Evolutionary conservation across 35 echinoderm and acorn worm species (phyloP).

Genomic region (Ophioderma brevispina): DNA sequence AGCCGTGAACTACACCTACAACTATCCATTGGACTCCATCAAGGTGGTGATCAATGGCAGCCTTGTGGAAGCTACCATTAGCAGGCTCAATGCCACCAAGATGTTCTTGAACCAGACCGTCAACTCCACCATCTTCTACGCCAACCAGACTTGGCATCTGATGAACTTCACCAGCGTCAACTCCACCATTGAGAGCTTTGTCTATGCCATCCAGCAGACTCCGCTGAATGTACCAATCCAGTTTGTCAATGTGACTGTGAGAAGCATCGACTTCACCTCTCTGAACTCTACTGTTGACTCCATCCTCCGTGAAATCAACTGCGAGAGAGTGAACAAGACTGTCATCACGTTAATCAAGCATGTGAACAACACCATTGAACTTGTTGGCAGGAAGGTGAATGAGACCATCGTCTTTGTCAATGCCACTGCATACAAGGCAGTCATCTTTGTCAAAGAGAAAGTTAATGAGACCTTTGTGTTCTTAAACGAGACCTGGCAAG

Average conservation of each 20-base stretch:
- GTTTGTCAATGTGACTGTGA: background rate
- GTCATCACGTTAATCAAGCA: background rate
- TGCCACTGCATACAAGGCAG: background rate
- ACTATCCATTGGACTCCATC: conserved; percentile 58
- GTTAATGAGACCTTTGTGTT: background rate
- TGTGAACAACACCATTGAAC: background rate
- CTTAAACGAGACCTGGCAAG: background rate
- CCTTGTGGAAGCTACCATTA: conserved; percentile 27
- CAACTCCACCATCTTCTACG: conserved; percentile 31
- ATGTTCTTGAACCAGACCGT: conserved; percentile 39
- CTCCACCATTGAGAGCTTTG: conserved; percentile 9
- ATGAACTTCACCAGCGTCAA: conserved; percentile 37
- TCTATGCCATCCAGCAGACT: background rate
- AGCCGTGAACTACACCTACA: conserved; percentile 41
- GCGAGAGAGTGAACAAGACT: background rate
- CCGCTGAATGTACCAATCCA: background rate
- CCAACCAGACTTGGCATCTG: conserved; percentile 7
- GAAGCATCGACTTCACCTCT: background rate
- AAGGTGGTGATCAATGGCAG: conserved; percentile 44
- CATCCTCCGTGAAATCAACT: background rate
- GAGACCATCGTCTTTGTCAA: background rate
- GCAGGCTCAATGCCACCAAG: conserved; percentile 35
- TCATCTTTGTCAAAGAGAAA: background rate
- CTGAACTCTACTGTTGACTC: background rate
- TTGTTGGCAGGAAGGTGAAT: background rate